A percentile compares a stretch with the other conserved stretches of the same genome.
Evolutionary conservation across 2,797 vertebrate genomes (phyloP).

Genomic region (Agapornis canus): DNA sequence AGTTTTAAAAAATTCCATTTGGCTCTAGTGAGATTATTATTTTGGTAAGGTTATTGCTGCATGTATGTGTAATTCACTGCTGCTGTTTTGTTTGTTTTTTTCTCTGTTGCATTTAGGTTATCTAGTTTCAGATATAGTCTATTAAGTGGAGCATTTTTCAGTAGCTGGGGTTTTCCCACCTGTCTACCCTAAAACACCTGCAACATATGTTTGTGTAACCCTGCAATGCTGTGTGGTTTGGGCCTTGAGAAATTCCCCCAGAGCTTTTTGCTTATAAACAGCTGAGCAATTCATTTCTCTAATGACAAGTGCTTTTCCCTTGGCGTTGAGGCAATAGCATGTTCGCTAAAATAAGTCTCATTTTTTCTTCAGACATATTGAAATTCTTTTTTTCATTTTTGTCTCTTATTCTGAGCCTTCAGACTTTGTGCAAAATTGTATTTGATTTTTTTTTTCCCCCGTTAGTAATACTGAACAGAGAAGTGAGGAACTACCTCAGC

Average conservation of each 20-base stretch:
- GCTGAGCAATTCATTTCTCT: conserved; percentile 81
- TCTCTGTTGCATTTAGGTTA: conserved; percentile 70
- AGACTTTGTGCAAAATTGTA: conserved; percentile 12
- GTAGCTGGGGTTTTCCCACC: conserved; percentile 78
- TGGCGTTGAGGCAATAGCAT: conserved; percentile 72
- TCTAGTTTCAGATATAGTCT: conserved; percentile 77
- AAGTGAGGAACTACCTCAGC: neutral
- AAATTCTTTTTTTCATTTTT: conserved; percentile 56
- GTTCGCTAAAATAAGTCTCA: conserved; percentile 73
- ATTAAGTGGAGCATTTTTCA: conserved; percentile 77
- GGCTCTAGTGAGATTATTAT: conserved; percentile 46
- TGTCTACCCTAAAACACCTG: conserved; percentile 81
- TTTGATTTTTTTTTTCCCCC: neutral
- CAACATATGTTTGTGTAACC: conserved; percentile 81
- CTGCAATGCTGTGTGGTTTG: conserved; percentile 80
- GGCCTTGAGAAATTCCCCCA: conserved; percentile 77
- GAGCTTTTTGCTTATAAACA: conserved; percentile 81
- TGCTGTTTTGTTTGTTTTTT: conserved; percentile 38
- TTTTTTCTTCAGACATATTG: conserved; percentile 72
- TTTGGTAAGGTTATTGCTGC: conserved; percentile 29
- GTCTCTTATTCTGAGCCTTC: conserved; percentile 74
- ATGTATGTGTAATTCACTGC: neutral
- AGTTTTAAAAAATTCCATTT: conserved; percentile 37
- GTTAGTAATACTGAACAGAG: neutral
- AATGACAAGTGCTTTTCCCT: conserved; percentile 76